Conservation (phyloP, 2,888 invertebrate genomes). For the Sminthurinus aureus region DNA sequence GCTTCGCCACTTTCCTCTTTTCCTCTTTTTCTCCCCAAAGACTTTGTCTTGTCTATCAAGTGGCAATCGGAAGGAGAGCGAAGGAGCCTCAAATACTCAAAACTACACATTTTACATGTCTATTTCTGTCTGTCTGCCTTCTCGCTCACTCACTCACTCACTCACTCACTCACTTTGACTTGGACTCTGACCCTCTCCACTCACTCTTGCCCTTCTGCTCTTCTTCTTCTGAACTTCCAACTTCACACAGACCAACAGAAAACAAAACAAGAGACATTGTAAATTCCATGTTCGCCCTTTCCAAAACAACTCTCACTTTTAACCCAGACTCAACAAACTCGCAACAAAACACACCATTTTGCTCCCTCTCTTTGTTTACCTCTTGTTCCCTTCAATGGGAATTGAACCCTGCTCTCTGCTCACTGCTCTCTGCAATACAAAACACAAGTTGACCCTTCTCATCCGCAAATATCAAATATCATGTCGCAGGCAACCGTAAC, state of each 20-base stretch:
- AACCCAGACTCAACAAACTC: neutral
- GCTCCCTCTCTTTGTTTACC: too few relatives aligned
- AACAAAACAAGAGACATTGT: neutral
- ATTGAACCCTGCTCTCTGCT: neutral
- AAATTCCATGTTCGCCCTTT: neutral
- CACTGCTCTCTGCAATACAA: too few relatives aligned
- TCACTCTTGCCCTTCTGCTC: neutral
- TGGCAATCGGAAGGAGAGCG: too few relatives aligned
- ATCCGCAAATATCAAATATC: too few relatives aligned
- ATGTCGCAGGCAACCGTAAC: too few relatives aligned
- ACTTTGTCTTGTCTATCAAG: constrained; percentile 27
- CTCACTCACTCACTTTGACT: neutral
- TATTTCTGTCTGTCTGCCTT: constrained; percentile 15
- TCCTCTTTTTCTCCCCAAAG: constrained; percentile 25
- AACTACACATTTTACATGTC: too few relatives aligned
- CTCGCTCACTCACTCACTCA: constrained; percentile 16
- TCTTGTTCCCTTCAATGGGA: too few relatives aligned
- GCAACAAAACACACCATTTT: neutral
- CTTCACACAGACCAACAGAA: neutral
- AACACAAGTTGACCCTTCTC: too few relatives aligned
- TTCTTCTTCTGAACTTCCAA: neutral
- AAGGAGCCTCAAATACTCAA: too few relatives aligned
- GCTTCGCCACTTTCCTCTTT: neutral
- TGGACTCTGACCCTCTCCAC: neutral
- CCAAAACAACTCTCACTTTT: neutral